A percentile compares a stretch with the other conserved stretches of the same genome.
Evolutionary conservation across 2,113 vertebrate genomes (phyloP).

Genomic region (Cariama cristata): DNA sequence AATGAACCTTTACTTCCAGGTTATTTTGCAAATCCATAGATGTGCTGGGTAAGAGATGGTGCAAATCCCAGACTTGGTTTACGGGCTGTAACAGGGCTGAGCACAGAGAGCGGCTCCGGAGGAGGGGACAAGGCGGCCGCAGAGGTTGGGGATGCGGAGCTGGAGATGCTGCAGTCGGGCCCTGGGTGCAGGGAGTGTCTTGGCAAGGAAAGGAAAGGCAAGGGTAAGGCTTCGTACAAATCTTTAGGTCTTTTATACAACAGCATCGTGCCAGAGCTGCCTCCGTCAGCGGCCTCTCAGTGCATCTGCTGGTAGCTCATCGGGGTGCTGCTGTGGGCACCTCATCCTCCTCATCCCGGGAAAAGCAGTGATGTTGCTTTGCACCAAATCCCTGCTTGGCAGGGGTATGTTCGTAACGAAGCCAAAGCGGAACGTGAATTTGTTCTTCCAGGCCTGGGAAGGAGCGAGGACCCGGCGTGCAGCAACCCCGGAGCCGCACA

Average conservation of each 20-base stretch:
- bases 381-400: fast-evolving
- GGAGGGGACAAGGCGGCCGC: too few relatives aligned
- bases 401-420: fast-evolving
- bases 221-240: too few relatives aligned
- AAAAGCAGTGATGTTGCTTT: background rate
- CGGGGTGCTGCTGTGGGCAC: fast-evolving
- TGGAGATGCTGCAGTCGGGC: too few relatives aligned
- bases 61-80: background rate
- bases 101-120: too few relatives aligned
- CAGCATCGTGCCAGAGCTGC: fast-evolving
- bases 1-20: background rate
- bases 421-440: background rate
- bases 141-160: too few relatives aligned
- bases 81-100: fast-evolving
- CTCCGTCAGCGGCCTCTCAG: fast-evolving
- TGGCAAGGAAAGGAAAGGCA: too few relatives aligned
- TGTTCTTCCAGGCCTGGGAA: background rate
- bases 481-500: background rate
- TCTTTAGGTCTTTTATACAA: background rate
- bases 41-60: background rate
- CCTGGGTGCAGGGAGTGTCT: too few relatives aligned
- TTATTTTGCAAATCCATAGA: background rate
- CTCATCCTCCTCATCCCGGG: fast-evolving
- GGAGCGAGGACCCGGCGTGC: fast-evolving
- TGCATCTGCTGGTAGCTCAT: fast-evolving